phyloP scores from a whole-genome alignment of 2,888 invertebrate genomes.

The Xanthorhoe designata region DNA sequence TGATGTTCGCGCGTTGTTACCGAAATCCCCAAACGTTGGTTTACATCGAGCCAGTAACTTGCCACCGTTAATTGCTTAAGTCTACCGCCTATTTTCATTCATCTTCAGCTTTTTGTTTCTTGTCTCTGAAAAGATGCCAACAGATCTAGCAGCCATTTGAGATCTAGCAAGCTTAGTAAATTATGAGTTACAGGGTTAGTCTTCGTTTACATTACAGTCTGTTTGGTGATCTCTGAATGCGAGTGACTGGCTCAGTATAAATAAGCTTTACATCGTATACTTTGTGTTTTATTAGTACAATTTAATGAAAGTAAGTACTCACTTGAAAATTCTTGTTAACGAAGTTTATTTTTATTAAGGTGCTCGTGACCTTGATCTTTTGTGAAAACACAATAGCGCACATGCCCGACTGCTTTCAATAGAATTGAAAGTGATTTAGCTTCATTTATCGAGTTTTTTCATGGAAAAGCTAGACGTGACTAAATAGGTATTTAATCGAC shows the following conservation, averaged over 20 bases:
- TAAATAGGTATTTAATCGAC: conserved; percentile 14
- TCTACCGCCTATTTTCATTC: too few species aligned
- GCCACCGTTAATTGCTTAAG: not conserved
- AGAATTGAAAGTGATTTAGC: conserved; percentile 44
- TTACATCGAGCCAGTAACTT: conserved; percentile 14
- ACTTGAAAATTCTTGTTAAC: conserved; percentile 36
- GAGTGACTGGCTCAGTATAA: not conserved
- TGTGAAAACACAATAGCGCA: conserved; percentile 46
- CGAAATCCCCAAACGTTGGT: conserved; percentile 8
- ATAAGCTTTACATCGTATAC: conserved; percentile 4
- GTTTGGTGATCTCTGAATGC: not conserved
- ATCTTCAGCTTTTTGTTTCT: too few species aligned
- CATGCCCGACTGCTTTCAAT: conserved; percentile 39
- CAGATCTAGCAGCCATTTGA: too few species aligned
- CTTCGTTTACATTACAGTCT: not conserved
- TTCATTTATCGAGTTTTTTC: conserved; percentile 39
- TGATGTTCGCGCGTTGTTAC: conserved; percentile 29
- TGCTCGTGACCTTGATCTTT: conserved; percentile 47
- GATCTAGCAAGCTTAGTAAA: too few species aligned
- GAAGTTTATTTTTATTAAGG: conserved; percentile 34
- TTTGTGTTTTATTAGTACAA: conserved; percentile 9
- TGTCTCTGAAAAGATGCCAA: too few species aligned
- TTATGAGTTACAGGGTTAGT: not conserved
- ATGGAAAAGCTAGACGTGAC: conserved; percentile 42
- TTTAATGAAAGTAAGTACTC: conserved; percentile 11